A percentile compares a stretch with the other conserved stretches of the same genome.
These are phyloP conservation scores for Sceloporus undulatus DNA, from an alignment of 2,113 vertebrate species.

Conservation along the genomic window DNA sequence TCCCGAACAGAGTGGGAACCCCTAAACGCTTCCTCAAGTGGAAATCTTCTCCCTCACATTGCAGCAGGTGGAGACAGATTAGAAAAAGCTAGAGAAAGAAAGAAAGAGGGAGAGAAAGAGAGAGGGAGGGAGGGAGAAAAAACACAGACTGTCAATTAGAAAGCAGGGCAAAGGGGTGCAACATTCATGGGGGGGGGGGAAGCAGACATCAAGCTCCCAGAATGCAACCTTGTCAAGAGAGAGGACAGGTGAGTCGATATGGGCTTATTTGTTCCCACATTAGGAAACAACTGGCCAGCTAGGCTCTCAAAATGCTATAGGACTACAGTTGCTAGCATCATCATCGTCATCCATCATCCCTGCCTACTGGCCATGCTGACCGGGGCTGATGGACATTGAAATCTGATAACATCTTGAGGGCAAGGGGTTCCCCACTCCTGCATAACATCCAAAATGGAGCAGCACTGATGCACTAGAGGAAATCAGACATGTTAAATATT, in stretches of 20 bases:
- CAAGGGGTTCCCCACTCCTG: too few species aligned
- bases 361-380: neutral
- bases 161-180: constrained; percentile 60
- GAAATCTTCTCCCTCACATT: constrained; percentile 92
- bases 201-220: constrained; percentile 19
- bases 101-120: constrained; percentile 55
- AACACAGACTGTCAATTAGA: constrained; percentile 44
- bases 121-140: constrained; percentile 80
- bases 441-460: neutral
- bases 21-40: constrained; percentile 90
- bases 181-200: constrained; percentile 35
- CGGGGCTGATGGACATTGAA: neutral
- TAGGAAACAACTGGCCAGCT: too few species aligned
- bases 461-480: constrained; percentile 33
- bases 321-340: too few species aligned
- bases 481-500: constrained; percentile 33
- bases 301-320: too few species aligned
- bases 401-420: neutral
- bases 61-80: constrained; percentile 91
- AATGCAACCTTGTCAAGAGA: neutral
- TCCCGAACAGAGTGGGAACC: constrained; percentile 76
- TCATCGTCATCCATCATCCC: too few species aligned
- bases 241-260: neutral
- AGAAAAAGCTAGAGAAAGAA: constrained; percentile 95
- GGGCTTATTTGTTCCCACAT: neutral